Base-by-base conservation (phyloP, 2,113 vertebrate species). In the Pseudorhombus dupliciocellatus region DNA sequence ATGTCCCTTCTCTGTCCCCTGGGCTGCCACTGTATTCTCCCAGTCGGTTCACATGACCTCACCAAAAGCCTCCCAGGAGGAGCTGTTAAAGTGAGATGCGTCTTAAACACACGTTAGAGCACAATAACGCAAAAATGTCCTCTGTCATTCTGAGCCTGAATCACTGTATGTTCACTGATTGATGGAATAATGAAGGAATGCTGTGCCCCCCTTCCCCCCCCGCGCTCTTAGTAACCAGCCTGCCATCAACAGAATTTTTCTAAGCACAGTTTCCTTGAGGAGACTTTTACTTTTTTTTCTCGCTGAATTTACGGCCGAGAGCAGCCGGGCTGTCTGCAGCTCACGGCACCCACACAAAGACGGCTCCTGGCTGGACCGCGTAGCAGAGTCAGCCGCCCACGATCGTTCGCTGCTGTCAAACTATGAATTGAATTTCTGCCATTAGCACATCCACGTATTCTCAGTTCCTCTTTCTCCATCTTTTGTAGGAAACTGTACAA, bases 401-500 rank as follows among this genome's bases (percentile, higher is more conserved):
- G 25, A 12, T 46, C 58, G 53, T 80, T 78, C 68, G 14, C 63
- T 40, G 25, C 24, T 56, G 44, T 72, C 69, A 67, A 48, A 58
- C 62, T 11, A 22, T 20, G 18, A 5, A 84, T 75, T 75, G 20
- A 52, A 77, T 67, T 57, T 26, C 56, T 50, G 57, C 56, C 21
- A 22, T 79, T 31, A 25, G n/a, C 61, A 42, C 70, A 48, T 51
- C 31, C 57, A 55, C 63, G 7, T 73, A 37, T 51, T 66, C 40
- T 61, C 15, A 75, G 10, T 51, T 51, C 25, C 48, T 31, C 42
- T 73, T 55, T 67, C 30, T 15, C 44, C 21, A 12, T 34, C 30
- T 15, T 48, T 76, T 66, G 25, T 85, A 99, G 98, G 88, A 94
- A 93, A 91, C 92, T 95, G 77, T 94, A 92, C 83, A 96, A 93